Evolutionary conservation across 2,797 vertebrate genomes (phyloP).

Genomic region (Gymnodraco acuticeps): DNA sequence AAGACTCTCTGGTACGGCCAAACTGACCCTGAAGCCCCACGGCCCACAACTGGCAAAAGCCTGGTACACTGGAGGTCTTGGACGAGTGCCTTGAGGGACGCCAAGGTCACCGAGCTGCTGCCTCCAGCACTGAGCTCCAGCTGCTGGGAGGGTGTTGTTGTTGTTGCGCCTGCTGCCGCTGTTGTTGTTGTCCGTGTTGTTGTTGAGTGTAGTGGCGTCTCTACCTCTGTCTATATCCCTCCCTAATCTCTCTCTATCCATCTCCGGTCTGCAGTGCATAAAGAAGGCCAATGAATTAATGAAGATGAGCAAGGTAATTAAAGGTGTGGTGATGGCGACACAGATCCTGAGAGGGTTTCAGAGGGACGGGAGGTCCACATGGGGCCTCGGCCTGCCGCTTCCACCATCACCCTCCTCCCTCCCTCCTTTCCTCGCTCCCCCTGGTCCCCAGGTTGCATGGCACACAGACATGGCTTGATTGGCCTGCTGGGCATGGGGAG

Average conservation of each 20-base stretch:
- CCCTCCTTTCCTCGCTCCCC: conserved; percentile 46
- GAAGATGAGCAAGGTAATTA: conserved; percentile 95
- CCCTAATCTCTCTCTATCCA: conserved; percentile 45
- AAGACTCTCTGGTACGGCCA: conserved; percentile 42
- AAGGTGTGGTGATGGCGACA: conserved; percentile 87
- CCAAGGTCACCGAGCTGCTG: conserved; percentile 56
- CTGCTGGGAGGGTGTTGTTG: conserved; percentile 65
- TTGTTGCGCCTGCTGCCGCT: conserved; percentile 66
- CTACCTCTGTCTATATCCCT: conserved; percentile 58
- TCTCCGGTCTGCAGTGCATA: conserved; percentile 88
- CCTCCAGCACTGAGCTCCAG: conserved; percentile 51
- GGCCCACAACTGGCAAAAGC: conserved; percentile 67
- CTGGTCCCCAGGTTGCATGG: conserved; percentile 86
- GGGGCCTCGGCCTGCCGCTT: conserved; percentile 73
- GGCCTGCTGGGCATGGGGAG: conserved; percentile 89
- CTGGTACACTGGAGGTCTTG: conserved; percentile 54
- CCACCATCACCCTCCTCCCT: conserved; percentile 49
- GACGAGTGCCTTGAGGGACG: conserved; percentile 53
- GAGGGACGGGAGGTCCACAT: conserved; percentile 87
- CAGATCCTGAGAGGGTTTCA: conserved; percentile 92
- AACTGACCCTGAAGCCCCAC: conserved; percentile 78
- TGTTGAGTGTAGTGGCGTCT: conserved; percentile 58
- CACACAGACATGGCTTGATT: conserved; percentile 91
- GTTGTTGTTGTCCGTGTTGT: conserved; percentile 87
- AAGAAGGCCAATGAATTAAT: conserved; percentile 94